Base-by-base conservation (phyloP, 2,888 invertebrate genomes). In the Corbicula japonica region DNA sequence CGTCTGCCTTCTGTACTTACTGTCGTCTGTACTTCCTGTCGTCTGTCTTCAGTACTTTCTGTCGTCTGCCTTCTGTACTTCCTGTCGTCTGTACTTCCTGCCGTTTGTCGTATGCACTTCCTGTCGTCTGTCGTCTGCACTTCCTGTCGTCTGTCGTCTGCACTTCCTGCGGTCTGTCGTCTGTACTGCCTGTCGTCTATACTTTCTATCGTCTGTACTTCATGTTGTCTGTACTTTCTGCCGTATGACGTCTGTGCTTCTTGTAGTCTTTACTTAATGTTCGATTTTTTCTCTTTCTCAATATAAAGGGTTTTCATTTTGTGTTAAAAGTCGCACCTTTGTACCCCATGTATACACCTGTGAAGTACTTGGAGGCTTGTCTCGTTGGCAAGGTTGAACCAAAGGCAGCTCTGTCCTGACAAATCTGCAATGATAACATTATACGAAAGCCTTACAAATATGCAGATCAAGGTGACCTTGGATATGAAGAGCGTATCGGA, bases 331-430 rank as follows among this genome's bases (percentile, higher is more conserved):
- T 52, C 48, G 50, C 58, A 93, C 93, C 90, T 98, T 99, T 84
- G 98, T 98, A 56, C 99, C 99, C 98, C 98, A 99, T 50, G 98
- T 94, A 92, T 98, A 97, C 79, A 98, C 97, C 92, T 97, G 97
- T 0, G 97, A 97, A 95, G 97, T 97, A 93, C 97, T 97, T n/a
- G 97, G 97, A 0, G 98, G 96, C 90, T 97, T 96, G 93, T 99
- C 99, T 30, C 99, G 95, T 83, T 97, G 96, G 15, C 98, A 97
- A 18, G 96, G 86, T 18, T 60, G 52, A 23, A 34, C 46, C n/a
- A 44, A 54, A 21, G 26, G 18, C n/a, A 44, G 30, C 34, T 62
- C 60, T 86, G 97, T 97, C 91, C 97, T 97, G 35, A 98, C 98
- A 94, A 98, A 98, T 87, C 98, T 97, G 63, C 0, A 48, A 63